phyloP scores from a whole-genome alignment of 2,888 invertebrate species.

The Malthinus seriepunctatus region DNA sequence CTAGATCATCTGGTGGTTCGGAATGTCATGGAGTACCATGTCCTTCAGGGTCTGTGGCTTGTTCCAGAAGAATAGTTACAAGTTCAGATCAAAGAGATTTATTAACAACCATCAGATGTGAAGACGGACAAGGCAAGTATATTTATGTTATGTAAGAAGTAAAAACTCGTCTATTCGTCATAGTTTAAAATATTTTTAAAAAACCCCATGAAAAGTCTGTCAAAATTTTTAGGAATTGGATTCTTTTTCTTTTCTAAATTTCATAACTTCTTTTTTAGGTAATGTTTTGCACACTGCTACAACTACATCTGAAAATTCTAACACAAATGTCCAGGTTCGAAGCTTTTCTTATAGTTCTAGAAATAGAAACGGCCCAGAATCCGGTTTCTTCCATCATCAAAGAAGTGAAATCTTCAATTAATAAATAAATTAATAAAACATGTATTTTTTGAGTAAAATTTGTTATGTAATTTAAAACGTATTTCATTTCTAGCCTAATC shows the following conservation, averaged over 20 bases:
- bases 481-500: no score
- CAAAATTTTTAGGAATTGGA: no score
- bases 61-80: constrained; percentile 29
- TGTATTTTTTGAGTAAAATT: no score
- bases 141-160: no score
- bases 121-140: constrained; percentile 27
- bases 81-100: constrained; percentile 27
- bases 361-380: no score
- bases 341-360: constrained; percentile 20
- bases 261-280: constrained; percentile 10
- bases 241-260: no score
- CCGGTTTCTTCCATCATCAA: no score
- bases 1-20: not conserved
- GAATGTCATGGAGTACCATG: constrained; percentile 31
- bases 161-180: not conserved
- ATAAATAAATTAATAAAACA: no score
- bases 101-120: constrained; percentile 27
- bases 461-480: no score
- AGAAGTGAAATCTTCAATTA: no score
- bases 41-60: constrained; percentile 28
- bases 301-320: constrained; percentile 3
- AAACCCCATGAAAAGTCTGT: no score
- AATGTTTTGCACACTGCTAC: constrained; percentile 13
- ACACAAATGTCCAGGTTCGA: constrained; percentile 10
- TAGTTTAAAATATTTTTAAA: no score